Evolutionary conservation across 2,888 invertebrate species (phyloP).

Genomic region (Vannuccia rotundouncinata): DNA sequence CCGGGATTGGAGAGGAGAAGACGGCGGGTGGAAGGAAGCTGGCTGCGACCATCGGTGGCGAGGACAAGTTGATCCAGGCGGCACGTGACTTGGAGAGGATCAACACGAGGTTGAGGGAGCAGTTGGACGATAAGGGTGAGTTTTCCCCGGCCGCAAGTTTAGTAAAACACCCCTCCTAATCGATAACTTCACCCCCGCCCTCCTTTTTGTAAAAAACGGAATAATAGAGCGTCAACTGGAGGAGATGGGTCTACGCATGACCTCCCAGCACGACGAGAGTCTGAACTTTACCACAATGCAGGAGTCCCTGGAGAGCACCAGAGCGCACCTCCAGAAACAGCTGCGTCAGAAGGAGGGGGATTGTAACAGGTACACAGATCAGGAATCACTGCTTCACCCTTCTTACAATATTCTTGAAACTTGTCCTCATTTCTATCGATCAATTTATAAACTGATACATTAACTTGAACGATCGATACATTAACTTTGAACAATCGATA

Average conservation of each 20-base stretch:
- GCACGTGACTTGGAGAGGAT: neutral
- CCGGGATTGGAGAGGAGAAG: neutral
- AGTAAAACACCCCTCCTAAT: neutral
- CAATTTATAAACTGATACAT: too few relatives aligned
- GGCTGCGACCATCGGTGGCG: neutral
- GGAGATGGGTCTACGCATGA: neutral
- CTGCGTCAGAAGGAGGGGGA: constrained; percentile 53
- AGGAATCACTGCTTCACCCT: too few relatives aligned
- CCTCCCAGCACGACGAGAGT: neutral
- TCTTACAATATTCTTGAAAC: too few relatives aligned
- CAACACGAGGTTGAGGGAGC: neutral
- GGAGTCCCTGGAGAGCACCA: constrained; percentile 49
- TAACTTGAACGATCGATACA: too few relatives aligned
- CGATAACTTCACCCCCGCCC: neutral
- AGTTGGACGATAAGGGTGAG: neutral
- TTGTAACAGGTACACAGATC: constrained; percentile 50
- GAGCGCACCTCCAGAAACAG: constrained; percentile 54
- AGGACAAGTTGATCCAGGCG: constrained; percentile 1
- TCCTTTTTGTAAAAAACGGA: too few relatives aligned
- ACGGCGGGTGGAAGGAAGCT: neutral
- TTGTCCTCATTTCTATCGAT: too few relatives aligned
- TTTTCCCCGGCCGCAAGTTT: neutral
- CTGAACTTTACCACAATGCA: neutral
- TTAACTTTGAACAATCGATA: too few relatives aligned
- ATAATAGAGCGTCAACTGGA: neutral